Evolutionary conservation across 1,140 invertebrate species (phyloP).

Genomic region (Dysdera silvatica): DNA sequence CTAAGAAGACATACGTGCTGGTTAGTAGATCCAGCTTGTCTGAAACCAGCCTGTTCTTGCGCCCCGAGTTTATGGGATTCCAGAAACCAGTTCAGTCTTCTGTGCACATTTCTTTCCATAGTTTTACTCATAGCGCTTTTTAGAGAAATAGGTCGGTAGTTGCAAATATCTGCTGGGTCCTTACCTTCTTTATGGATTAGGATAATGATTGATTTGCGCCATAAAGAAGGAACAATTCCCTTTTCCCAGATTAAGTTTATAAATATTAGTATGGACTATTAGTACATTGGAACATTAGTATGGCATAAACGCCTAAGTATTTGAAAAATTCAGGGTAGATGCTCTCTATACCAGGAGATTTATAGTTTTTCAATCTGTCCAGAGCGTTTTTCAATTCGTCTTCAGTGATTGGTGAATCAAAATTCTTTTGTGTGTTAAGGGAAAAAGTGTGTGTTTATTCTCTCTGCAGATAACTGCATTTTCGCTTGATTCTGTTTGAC

Average conservation of each 20-base stretch:
- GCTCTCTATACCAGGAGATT: background rate
- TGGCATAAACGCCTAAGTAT: background rate
- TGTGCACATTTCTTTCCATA: background rate
- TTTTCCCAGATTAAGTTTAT: background rate
- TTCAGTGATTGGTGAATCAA: background rate
- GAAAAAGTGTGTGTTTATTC: background rate
- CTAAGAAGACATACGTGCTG: background rate
- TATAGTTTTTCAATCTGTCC: background rate
- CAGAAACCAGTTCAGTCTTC: constrained; percentile 1
- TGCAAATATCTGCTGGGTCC: background rate
- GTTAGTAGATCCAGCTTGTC: constrained; percentile 2
- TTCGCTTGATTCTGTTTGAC: background rate
- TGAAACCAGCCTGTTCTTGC: background rate
- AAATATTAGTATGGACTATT: background rate
- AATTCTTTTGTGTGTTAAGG: background rate
- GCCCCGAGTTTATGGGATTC: background rate
- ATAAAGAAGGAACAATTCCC: background rate
- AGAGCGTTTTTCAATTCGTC: background rate
- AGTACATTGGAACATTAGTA: too few species aligned
- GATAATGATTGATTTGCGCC: background rate
- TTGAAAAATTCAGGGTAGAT: background rate
- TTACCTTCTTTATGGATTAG: constrained; percentile 3
- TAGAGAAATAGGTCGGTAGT: background rate
- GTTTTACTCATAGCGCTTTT: background rate
- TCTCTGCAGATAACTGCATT: background rate